These are phyloP conservation scores for Baryphthengus martii DNA, from an alignment of 2,113 vertebrate genomes.

Conservation along the genomic window DNA sequence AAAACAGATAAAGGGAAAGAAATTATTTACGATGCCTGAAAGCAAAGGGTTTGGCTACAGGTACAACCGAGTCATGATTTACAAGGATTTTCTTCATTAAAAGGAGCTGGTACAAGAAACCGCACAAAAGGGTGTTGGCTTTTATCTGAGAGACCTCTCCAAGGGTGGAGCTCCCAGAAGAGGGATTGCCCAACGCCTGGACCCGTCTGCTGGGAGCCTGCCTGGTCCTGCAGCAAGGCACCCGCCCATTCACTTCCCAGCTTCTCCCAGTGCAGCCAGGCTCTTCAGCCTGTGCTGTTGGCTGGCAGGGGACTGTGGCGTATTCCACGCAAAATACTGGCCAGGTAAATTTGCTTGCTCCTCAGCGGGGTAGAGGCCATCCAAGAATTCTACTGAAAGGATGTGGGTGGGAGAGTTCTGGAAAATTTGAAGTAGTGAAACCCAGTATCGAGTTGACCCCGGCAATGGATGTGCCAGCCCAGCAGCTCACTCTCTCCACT, in stretches of 20 bases:
- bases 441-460: not conserved
- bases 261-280: not conserved
- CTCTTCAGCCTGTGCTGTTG: not conserved
- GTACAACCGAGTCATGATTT: not conserved
- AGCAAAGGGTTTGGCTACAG: not conserved
- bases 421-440: not conserved
- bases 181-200: not conserved
- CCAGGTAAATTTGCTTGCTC: not conserved
- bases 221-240: not conserved
- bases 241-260: accelerated
- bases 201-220: not conserved
- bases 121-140: not conserved
- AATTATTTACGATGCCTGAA: not conserved
- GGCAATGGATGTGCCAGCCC: not conserved
- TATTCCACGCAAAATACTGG: not conserved
- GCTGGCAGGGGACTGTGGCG: not conserved
- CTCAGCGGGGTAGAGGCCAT: not conserved
- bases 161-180: not conserved
- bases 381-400: not conserved
- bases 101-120: not conserved
- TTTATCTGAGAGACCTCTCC: not conserved
- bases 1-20: not conserved
- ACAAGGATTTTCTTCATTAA: not conserved
- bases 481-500: not conserved
- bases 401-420: not conserved